Evolutionary conservation across 1,140 invertebrate species (phyloP), one percentile per base, ranked within the genome.

Genomic region (Drosophila navojoa): DNA sequence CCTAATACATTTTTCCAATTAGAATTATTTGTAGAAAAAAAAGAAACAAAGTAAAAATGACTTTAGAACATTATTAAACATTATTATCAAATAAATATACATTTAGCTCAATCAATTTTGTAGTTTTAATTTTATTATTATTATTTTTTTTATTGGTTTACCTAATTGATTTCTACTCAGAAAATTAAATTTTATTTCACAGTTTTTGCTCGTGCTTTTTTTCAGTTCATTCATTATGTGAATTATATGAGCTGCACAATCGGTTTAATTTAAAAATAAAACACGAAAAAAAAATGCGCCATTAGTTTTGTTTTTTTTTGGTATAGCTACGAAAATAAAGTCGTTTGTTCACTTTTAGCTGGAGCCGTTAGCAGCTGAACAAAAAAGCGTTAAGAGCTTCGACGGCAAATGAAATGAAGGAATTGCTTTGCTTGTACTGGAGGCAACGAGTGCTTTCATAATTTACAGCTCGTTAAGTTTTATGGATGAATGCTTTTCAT

Each of bases 391-490:
- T 50, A 49, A 61, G 32, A 15, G 22, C 40, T 19, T 38, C 29
- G 9, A n/a, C 11, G 32, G 29, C 45, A 55, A 11, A 42, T n/a
- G 11, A 45, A 45, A 45, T 38, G 52, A 60, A 44, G 40, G 45
- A 69, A 57, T 63, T 38, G 66, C 53, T 44, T 63, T 58, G 55
- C 50, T 55, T 73, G 27, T 58, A 40, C 7, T 16, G 19, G 29
- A 38, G 19, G 47, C 19, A 52, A 35, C 19, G 25, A 44, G 67
- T 59, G 57, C 60, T 82, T 79, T 79, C 76, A 89, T 89, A 87
- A 77, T 79, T 87, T 71, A 82, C 82, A 82, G 82, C 82, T 87
- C 82, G 82, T 87, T 87, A 82, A 76, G 47, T 82, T 89, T 86
- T 82, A 86, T 86, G 71, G 84, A 64, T 79, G 84, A 71, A 50